Evolutionary conservation across 2,888 invertebrate species (phyloP).

Genomic region (Andrena chrysosceles): DNA sequence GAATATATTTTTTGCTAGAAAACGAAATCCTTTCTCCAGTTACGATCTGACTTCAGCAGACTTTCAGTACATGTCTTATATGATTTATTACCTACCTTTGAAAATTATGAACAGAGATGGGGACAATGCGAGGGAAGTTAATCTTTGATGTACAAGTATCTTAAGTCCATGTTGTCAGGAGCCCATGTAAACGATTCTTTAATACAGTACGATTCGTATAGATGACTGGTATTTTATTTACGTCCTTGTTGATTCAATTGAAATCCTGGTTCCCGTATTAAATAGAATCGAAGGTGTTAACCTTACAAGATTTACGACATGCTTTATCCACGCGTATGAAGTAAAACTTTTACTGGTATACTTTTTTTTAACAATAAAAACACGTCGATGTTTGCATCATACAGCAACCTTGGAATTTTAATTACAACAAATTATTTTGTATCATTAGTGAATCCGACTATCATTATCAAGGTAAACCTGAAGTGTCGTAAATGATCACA

Average conservation of each 20-base stretch:
- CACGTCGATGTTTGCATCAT: slow-evolving; percentile 8
- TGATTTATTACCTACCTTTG: slow-evolving; percentile 26
- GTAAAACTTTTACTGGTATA: slow-evolving; percentile 1
- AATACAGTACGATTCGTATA: no score
- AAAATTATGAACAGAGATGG: no score
- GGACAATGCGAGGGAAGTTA: no score
- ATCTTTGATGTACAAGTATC: no score
- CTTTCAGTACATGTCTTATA: neutral
- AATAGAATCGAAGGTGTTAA: neutral
- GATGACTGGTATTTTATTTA: no score
- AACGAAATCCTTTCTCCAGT: slow-evolving; percentile 20
- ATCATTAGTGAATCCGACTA: slow-evolving; percentile 15
- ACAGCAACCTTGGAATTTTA: slow-evolving; percentile 33
- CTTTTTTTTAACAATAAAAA: neutral
- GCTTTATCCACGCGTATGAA: neutral
- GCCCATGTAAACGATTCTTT: no score
- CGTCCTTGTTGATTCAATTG: neutral
- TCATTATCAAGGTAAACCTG: slow-evolving; percentile 44
- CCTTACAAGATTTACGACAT: neutral
- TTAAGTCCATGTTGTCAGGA: no score
- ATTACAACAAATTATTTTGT: slow-evolving; percentile 29
- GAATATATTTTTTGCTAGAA: neutral
- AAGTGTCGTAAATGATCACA: slow-evolving; percentile 35
- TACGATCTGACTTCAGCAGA: neutral
- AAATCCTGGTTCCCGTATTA: neutral